Evolutionary conservation across 1,140 invertebrate species (phyloP).

Genomic region (Arion vulgaris): DNA sequence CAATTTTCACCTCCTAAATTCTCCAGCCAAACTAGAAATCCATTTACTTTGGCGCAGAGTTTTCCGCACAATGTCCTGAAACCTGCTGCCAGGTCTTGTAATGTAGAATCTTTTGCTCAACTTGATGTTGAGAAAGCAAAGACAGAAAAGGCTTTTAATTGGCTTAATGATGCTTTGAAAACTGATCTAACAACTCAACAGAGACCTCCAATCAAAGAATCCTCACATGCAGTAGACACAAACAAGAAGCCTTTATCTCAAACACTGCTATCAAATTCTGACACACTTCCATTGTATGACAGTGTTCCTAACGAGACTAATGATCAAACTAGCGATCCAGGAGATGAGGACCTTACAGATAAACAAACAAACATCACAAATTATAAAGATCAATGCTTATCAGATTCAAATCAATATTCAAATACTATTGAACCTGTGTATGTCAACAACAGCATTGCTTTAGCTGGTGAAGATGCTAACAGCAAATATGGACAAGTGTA

Average conservation of each 20-base stretch:
- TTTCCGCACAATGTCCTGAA: constrained; percentile 19
- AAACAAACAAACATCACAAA: background rate
- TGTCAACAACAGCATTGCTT: background rate
- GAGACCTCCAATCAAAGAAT: background rate
- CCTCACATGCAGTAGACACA: background rate
- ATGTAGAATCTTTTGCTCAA: background rate
- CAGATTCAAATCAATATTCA: background rate
- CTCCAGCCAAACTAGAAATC: constrained; percentile 5
- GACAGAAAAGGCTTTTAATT: constrained; percentile 70
- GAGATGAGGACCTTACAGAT: background rate
- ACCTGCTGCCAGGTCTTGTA: background rate
- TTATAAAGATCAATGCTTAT: background rate
- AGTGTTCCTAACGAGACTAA: constrained; percentile 46
- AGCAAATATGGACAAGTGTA: background rate
- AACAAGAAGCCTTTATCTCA: constrained; percentile 14
- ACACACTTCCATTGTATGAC: constrained; percentile 48
- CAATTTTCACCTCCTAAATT: background rate
- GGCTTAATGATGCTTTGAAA: constrained; percentile 68
- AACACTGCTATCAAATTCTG: background rate
- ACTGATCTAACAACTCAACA: constrained; percentile 18
- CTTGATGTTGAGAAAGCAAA: constrained; percentile 33
- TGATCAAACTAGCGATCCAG: background rate
- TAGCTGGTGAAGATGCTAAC: background rate
- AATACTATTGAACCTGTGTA: background rate
- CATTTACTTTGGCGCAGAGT: background rate